A percentile compares a stretch with the other conserved stretches of the same genome.
Conservation (phyloP, 2,888 invertebrate genomes). For the Drosophila fulvimacula region DNA sequence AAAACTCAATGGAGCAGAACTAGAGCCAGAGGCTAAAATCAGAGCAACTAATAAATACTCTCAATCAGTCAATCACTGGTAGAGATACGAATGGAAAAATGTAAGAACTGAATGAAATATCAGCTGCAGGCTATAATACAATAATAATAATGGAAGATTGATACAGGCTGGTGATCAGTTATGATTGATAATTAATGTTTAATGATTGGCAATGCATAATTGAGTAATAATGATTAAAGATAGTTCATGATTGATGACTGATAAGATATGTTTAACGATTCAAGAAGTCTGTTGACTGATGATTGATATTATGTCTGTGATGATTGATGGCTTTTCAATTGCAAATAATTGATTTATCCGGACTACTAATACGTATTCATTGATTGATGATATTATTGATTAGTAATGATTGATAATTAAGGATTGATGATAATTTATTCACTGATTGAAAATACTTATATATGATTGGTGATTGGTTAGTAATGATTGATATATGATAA, state of each 20-base stretch:
- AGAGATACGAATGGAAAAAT: neutral
- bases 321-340: no score
- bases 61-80: constrained; percentile 12
- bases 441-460: no score
- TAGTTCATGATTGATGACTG: neutral
- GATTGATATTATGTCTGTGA: no score
- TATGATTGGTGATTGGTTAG: neutral
- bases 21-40: neutral
- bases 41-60: constrained; percentile 26
- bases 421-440: no score
- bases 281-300: neutral
- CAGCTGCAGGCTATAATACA: neutral
- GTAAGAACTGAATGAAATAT: neutral
- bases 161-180: neutral
- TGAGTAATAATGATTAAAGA: neutral
- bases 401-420: neutral
- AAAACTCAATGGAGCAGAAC: constrained; percentile 43
- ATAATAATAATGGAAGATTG: neutral
- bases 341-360: no score
- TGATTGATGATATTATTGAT: neutral
- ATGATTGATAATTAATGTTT: neutral
- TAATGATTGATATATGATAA: neutral
- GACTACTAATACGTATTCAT: no score
- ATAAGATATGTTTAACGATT: no score
- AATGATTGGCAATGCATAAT: neutral